Conservation (phyloP, 2,888 invertebrate genomes). For the Nomada hirtipes region DNA sequence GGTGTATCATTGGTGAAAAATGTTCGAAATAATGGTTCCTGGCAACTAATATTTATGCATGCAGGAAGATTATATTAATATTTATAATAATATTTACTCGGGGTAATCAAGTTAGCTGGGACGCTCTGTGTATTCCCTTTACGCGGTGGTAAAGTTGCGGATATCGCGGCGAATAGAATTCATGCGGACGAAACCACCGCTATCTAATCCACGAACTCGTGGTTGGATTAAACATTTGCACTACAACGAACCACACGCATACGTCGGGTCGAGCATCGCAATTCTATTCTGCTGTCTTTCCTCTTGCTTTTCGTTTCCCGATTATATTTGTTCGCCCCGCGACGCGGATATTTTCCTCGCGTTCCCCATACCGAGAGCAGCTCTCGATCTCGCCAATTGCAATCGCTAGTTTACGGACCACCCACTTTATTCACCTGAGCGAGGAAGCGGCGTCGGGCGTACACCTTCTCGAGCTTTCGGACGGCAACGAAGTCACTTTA, state of each 20-base stretch:
- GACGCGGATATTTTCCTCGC: no score
- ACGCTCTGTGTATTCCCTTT: not conserved
- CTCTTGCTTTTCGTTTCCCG: not conserved
- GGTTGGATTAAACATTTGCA: conserved; percentile 6
- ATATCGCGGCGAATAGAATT: conserved; percentile 21
- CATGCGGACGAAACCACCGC: conserved; percentile 10
- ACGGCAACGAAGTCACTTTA: conserved; percentile 69
- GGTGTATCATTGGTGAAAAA: conserved; percentile 17
- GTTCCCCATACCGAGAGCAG: not conserved
- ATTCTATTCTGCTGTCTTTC: not conserved
- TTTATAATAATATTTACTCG: no score
- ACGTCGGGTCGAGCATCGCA: no score
- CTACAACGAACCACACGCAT: no score
- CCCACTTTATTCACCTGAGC: not conserved
- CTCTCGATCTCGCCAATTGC: not conserved
- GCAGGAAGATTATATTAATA: no score
- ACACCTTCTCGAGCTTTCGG: conserved; percentile 29
- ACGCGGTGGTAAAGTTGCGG: conserved; percentile 10
- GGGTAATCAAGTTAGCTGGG: no score
- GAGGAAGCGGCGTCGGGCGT: no score
- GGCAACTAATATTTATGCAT: no score
- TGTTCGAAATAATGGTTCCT: no score
- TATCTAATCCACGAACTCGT: not conserved
- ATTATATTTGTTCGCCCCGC: not conserved
- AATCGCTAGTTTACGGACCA: not conserved